Base-by-base conservation (phyloP, 2,888 invertebrate genomes). In the Acronicta alni region DNA sequence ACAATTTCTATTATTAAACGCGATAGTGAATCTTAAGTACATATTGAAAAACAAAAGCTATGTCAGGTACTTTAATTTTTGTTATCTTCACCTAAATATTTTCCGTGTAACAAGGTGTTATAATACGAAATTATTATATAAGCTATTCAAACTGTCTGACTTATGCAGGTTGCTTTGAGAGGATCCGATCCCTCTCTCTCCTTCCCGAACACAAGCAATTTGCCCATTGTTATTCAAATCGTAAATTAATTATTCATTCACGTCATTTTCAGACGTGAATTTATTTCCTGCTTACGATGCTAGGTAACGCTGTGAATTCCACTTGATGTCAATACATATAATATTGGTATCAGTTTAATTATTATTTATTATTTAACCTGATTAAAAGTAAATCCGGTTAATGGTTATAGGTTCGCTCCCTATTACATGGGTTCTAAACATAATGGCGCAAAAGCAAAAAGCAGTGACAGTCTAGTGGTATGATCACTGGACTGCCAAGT, bases 211-310 rank as follows among this genome's bases (percentile, higher is more conserved):
- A 71, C 73, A 77, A 84, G 82, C 82, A 86, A 89, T 87, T 88
- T 86, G 79, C 77, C 77, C 67, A 89, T 89, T 91, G 89, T 89
- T 87, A 90, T 90, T 90, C 84, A 89, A 90, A 90, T 88, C 80
- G 79, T 77, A 84, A 86, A 90, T 91, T 88, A 89, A 87, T 85
- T 85, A 89, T 85, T 87, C 87, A 90, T 89, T 88, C 88, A 83
- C 82, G 82, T 87, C 88, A 87, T 81, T 86, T 82, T 77, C 88
- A 85, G 82, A 81, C 81, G 78, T 80, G 76, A 77, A 83, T 85
- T 83, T 82, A 84, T 82, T 81, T 83, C 75, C 60, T 70, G 72
- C 62, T 74, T 76, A 75, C 67, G 66, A 71, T 75, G 56, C 45
- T 61, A 38, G 51, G 46, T 52, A 46, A 53, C 56, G 52, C 16